These are phyloP conservation scores for Idris sp. DNA, from an alignment of 1,140 invertebrate genomes.

Conservation along the genomic window DNA sequence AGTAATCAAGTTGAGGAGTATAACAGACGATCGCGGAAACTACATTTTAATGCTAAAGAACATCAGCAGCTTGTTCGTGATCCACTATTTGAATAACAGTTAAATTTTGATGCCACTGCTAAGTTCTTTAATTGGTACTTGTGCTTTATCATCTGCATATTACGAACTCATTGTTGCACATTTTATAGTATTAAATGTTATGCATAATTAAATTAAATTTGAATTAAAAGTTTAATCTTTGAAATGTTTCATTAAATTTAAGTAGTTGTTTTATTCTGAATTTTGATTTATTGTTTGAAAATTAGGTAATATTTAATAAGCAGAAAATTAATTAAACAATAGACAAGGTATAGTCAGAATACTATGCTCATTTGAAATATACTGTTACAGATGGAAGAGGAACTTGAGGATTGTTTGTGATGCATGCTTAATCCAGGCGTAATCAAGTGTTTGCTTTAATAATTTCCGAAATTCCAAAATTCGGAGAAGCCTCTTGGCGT, in stretches of 20 bases:
- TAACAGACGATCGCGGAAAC: slow-evolving; percentile 38
- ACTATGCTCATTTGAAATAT: slow-evolving; percentile 13
- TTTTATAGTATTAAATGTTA: neutral
- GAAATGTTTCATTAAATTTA: too few relatives aligned
- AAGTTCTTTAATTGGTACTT: slow-evolving; percentile 47
- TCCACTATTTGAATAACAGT: slow-evolving; percentile 38
- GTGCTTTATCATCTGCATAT: slow-evolving; percentile 26
- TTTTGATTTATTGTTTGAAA: too few relatives aligned
- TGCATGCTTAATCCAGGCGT: slow-evolving; percentile 31
- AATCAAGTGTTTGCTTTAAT: slow-evolving; percentile 46
- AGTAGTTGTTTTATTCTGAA: too few relatives aligned
- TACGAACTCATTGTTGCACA: slow-evolving; percentile 5
- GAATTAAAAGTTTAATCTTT: neutral
- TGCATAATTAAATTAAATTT: neutral
- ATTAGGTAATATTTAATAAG: too few relatives aligned
- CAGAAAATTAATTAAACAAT: too few relatives aligned
- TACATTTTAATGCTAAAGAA: slow-evolving; percentile 40
- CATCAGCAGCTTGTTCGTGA: slow-evolving; percentile 33
- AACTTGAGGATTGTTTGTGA: slow-evolving; percentile 39
- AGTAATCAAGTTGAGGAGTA: slow-evolving; percentile 33
- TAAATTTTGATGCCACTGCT: slow-evolving; percentile 25
- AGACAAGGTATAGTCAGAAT: too few relatives aligned
- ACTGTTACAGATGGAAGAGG: slow-evolving; percentile 5
- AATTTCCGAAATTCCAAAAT: slow-evolving; percentile 42
- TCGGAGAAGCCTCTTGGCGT: slow-evolving; percentile 18